A percentile compares a stretch with the other conserved stretches of the same genome.
Evolutionary conservation across 2,888 invertebrate genomes (phyloP).

Genomic region (Phytoseiulus persimilis): DNA sequence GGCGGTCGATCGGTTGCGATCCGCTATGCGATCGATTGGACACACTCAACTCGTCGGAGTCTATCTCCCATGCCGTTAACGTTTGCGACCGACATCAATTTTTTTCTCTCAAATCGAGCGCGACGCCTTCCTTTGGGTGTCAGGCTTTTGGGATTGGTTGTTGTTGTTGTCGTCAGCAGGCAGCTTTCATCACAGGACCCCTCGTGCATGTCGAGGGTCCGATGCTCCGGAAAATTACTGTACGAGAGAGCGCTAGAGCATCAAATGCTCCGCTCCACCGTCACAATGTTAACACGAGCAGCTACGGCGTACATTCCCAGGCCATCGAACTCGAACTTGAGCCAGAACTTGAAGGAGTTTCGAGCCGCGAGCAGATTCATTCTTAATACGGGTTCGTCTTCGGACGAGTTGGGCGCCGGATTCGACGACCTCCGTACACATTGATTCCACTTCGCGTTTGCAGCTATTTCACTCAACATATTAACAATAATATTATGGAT

Average conservation of each 20-base stretch:
- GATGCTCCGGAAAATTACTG: background rate
- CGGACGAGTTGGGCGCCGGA: background rate
- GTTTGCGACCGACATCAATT: background rate
- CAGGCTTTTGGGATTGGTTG: background rate
- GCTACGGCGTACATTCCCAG: background rate
- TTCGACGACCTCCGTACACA: background rate
- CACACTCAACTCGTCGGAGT: background rate
- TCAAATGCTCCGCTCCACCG: background rate
- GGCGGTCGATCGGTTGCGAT: background rate
- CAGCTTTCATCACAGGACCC: background rate
- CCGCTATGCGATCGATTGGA: too few relatives aligned
- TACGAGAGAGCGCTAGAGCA: background rate
- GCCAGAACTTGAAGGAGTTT: background rate
- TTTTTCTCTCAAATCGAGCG: background rate
- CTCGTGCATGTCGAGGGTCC: background rate
- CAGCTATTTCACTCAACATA: background rate
- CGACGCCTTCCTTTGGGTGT: background rate
- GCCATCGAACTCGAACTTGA: background rate
- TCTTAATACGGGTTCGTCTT: background rate
- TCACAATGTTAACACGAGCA: background rate
- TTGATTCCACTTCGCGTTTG: conserved; percentile 5
- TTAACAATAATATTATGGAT: background rate
- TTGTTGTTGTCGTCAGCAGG: background rate
- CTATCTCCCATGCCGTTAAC: background rate
- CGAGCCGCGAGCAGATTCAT: background rate